Conservation (phyloP, 2,888 invertebrate species). For the Sturmia bella region DNA sequence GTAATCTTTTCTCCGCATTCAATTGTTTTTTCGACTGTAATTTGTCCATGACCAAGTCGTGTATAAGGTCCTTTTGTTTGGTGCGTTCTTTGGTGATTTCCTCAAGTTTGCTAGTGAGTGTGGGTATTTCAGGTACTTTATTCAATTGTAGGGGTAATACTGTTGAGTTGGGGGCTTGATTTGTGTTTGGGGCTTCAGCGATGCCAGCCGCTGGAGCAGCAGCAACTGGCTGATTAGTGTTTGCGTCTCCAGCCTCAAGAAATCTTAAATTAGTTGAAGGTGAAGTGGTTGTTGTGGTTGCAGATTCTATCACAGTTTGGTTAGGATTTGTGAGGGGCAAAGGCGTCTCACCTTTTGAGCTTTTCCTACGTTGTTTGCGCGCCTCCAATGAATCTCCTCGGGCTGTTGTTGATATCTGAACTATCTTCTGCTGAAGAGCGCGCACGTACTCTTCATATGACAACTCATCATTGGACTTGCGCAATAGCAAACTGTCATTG, state of each 20-base stretch:
- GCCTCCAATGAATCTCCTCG: constrained; percentile 86
- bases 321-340: constrained; percentile 71
- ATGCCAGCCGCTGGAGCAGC: neutral
- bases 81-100: constrained; percentile 90
- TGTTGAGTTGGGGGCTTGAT: constrained; percentile 12
- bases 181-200: constrained; percentile 52
- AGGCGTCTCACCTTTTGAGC: constrained; percentile 82
- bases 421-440: constrained; percentile 85
- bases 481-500: constrained; percentile 49
- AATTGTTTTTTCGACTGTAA: constrained; percentile 86
- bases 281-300: constrained; percentile 62
- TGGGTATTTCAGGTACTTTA: constrained; percentile 82
- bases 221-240: constrained; percentile 15
- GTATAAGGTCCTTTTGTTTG: constrained; percentile 91
- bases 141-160: constrained; percentile 72
- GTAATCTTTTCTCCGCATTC: constrained; percentile 84
- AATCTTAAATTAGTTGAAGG: constrained; percentile 63
- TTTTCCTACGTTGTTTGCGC: constrained; percentile 84
- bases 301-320: constrained; percentile 79
- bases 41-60: constrained; percentile 91
- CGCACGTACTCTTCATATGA: constrained; percentile 85
- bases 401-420: constrained; percentile 86
- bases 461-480: constrained; percentile 78
- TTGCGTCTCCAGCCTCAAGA: constrained; percentile 30
- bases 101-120: constrained; percentile 87